Conservation (phyloP, 2,888 invertebrate species). For the Caenorhabditis sinica region DNA sequence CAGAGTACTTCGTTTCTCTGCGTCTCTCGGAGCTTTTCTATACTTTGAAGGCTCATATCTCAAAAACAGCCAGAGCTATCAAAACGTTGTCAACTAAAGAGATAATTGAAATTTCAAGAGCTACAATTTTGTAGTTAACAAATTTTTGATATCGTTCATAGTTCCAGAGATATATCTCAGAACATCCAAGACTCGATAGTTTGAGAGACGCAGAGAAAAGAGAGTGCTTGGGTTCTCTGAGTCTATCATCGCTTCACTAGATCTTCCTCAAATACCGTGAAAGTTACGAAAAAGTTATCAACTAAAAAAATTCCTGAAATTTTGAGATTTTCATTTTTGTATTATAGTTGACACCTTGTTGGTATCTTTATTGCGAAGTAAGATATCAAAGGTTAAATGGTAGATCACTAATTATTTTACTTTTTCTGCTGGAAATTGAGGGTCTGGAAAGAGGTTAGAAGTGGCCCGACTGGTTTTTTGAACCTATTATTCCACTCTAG, state of each 20-base stretch:
- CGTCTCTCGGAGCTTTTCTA: not conserved
- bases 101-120: not conserved
- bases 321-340: not conserved
- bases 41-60: not conserved
- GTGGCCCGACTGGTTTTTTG: too few relatives aligned
- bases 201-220: not conserved
- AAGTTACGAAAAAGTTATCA: too few relatives aligned
- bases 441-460: too few relatives aligned
- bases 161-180: not conserved
- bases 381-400: not conserved
- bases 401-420: too few relatives aligned
- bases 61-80: not conserved
- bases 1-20: conserved; percentile 3
- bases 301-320: not conserved
- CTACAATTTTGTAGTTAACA: not conserved
- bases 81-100: not conserved
- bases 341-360: not conserved
- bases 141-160: not conserved
- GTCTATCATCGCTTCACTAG: too few relatives aligned
- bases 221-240: too few relatives aligned
- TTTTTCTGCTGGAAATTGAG: too few relatives aligned
- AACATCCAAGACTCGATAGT: not conserved
- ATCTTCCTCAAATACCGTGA: too few relatives aligned
- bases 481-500: too few relatives aligned
- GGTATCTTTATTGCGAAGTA: not conserved